These are phyloP conservation scores for Protonemura montana DNA, from an alignment of 2,888 invertebrate genomes.

Conservation along the genomic window DNA sequence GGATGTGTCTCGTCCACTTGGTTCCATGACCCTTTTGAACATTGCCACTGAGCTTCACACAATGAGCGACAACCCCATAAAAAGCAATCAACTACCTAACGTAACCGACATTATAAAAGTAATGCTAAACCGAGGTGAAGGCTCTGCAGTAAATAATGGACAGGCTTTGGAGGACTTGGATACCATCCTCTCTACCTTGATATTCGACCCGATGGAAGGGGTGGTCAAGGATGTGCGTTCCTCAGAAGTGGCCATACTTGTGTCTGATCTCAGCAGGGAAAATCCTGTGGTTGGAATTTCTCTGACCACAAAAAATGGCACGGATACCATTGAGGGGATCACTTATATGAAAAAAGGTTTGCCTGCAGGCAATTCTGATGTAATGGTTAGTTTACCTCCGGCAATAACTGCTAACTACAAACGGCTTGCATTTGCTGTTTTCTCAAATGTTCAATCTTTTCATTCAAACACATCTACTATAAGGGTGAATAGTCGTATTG, in stretches of 20 bases:
- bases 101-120: background rate
- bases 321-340: too few relatives aligned
- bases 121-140: background rate
- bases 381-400: too few relatives aligned
- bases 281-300: constrained; percentile 3
- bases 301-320: background rate
- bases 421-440: too few relatives aligned
- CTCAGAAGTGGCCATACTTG: constrained; percentile 17
- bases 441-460: too few relatives aligned
- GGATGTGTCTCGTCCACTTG: too few relatives aligned
- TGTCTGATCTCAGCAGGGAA: background rate
- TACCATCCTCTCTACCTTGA: background rate
- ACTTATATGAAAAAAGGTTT: too few relatives aligned
- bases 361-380: too few relatives aligned
- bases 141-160: too few relatives aligned
- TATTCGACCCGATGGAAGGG: background rate
- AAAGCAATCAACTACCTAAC: background rate
- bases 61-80: background rate
- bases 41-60: background rate
- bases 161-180: background rate
- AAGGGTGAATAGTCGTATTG: constrained; percentile 53
- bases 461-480: too few relatives aligned
- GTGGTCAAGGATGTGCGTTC: background rate
- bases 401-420: too few relatives aligned
- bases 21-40: too few relatives aligned